phyloP scores from a whole-genome alignment of 2,888 invertebrate genomes.

The Dryobotodes eremita region DNA sequence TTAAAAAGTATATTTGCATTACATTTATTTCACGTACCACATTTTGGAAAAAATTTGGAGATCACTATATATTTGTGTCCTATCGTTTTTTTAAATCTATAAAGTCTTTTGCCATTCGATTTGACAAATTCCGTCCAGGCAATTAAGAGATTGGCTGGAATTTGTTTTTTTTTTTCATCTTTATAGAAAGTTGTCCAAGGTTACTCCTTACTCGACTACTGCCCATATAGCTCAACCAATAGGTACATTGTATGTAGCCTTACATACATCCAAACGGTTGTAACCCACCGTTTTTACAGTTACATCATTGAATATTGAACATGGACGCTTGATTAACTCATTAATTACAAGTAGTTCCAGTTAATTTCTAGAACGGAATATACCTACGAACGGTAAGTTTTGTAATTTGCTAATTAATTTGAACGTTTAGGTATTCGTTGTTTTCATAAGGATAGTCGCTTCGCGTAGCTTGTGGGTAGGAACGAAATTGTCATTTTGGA shows the following conservation, averaged over 20 bases:
- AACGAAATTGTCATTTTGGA: background rate
- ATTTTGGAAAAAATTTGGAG: background rate
- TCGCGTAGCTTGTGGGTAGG: background rate
- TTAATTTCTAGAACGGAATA: constrained; percentile 73
- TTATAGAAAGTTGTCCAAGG: background rate
- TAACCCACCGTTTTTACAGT: constrained; percentile 51
- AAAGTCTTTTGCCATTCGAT: background rate
- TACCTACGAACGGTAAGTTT: constrained; percentile 42
- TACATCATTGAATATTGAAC: constrained; percentile 73
- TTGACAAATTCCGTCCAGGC: background rate
- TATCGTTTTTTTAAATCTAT: background rate
- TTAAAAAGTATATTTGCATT: background rate
- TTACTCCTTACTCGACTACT: background rate
- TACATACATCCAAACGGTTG: constrained; percentile 34
- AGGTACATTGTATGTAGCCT: background rate
- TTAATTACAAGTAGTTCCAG: constrained; percentile 70
- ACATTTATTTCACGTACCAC: background rate
- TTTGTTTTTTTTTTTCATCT: background rate
- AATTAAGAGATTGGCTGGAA: background rate
- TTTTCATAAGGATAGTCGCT: constrained; percentile 1
- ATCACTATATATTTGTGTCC: background rate
- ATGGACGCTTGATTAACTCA: constrained; percentile 78
- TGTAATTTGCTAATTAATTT: constrained; percentile 49
- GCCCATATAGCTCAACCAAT: background rate
- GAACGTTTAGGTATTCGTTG: constrained; percentile 4